A percentile compares a stretch with the other conserved stretches of the same genome.
These are phyloP conservation scores for Trematocara nigrifrons DNA, from an alignment of 2,113 vertebrate genomes.

Conservation along the genomic window DNA sequence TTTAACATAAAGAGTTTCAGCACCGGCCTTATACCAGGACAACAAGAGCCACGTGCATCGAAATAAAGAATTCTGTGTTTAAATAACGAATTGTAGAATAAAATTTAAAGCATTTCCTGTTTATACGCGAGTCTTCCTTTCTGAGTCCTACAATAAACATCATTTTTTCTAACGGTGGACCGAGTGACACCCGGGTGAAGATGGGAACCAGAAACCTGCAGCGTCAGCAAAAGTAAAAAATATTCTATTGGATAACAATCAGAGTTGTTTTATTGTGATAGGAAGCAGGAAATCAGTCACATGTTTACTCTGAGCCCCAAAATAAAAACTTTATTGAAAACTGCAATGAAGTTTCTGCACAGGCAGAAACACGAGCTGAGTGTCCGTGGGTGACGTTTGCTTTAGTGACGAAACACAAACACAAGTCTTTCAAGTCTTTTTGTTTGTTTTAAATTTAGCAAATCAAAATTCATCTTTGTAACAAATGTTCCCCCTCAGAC, in stretches of 20 bases:
- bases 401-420: background rate
- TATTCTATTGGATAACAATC: background rate
- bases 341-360: accelerated
- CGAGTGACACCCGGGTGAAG: background rate
- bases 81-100: background rate
- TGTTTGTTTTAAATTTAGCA: background rate
- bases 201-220: background rate
- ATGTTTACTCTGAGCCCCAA: background rate
- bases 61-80: background rate
- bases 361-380: accelerated
- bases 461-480: background rate
- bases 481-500: accelerated
- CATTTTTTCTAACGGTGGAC: background rate
- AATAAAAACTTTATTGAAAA: background rate
- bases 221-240: background rate
- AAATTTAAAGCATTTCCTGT: background rate
- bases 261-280: background rate
- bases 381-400: background rate
- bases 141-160: background rate
- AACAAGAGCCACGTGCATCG: accelerated
- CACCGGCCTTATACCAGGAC: background rate
- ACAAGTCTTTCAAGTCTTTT: background rate
- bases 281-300: background rate
- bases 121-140: background rate
- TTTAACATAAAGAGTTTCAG: background rate